phyloP scores from a whole-genome alignment of 2,888 invertebrate species.

The Chymomyza amoena region DNA sequence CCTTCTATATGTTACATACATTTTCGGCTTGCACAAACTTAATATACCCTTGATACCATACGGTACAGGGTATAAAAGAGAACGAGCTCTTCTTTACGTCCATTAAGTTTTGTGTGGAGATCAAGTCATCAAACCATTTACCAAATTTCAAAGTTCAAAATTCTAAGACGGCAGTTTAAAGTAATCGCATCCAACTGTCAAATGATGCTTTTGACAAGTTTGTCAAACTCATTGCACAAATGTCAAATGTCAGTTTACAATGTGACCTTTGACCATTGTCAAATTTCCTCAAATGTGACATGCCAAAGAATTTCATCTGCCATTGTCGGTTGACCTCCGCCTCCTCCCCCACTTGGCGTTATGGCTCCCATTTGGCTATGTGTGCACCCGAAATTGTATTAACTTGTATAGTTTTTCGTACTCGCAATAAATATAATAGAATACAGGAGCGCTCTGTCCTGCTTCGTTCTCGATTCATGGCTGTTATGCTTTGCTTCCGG shows the following conservation, averaged over 20 bases:
- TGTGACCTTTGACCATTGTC: background rate
- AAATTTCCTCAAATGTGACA: background rate
- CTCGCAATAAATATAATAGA: background rate
- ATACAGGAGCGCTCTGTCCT: background rate
- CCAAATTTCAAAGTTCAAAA: background rate
- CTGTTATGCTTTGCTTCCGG: constrained; percentile 49
- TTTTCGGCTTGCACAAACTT: too few species aligned
- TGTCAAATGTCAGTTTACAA: background rate
- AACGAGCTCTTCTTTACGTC: too few species aligned
- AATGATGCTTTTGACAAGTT: background rate
- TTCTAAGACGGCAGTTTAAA: background rate
- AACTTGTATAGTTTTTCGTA: background rate
- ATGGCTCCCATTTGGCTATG: background rate
- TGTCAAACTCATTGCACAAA: background rate
- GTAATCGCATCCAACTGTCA: background rate
- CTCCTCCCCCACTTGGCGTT: background rate
- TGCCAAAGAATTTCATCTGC: background rate
- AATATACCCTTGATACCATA: too few species aligned
- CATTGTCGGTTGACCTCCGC: background rate
- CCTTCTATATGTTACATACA: too few species aligned
- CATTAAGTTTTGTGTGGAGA: too few species aligned
- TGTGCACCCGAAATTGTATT: background rate
- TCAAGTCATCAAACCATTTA: too few species aligned
- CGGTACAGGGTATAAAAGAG: too few species aligned
- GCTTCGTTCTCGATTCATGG: constrained; percentile 43